Conservation (phyloP, 2,888 invertebrate genomes). For the Habrosyne pyritoides region DNA sequence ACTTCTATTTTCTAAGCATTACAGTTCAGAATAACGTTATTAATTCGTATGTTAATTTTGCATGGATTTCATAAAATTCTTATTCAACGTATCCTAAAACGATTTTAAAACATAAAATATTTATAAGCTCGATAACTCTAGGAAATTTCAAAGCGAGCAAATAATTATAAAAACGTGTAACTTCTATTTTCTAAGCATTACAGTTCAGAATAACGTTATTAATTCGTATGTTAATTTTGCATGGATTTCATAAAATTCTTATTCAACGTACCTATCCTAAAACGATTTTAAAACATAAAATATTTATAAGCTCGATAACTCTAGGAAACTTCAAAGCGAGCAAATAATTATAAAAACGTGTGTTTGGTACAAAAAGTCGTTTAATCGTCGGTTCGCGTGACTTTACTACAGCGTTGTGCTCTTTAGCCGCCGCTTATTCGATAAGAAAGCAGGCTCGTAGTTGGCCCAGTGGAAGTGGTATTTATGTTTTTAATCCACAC, state of each 20-base stretch:
- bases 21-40: too few relatives aligned
- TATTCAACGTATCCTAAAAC: neutral
- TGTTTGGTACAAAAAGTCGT: conserved; percentile 60
- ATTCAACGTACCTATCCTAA: neutral
- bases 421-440: conserved; percentile 59
- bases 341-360: conserved; percentile 66
- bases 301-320: conserved; percentile 15
- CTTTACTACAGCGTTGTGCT: conserved; percentile 51
- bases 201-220: too few relatives aligned
- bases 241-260: too few relatives aligned
- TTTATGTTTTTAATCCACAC: conserved; percentile 72
- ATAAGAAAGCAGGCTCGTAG: conserved; percentile 48
- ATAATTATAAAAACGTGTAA: too few relatives aligned
- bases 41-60: too few relatives aligned
- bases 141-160: conserved; percentile 17
- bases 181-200: too few relatives aligned
- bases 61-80: too few relatives aligned
- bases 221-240: too few relatives aligned
- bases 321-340: conserved; percentile 34
- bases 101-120: conserved; percentile 12
- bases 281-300: conserved; percentile 13
- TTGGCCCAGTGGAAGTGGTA: conserved; percentile 45
- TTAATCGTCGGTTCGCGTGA: conserved; percentile 75
- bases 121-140: conserved; percentile 17
- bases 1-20: too few relatives aligned